Conservation (phyloP, 2,797 vertebrate species). For the Clarias laeviceps region DNA sequence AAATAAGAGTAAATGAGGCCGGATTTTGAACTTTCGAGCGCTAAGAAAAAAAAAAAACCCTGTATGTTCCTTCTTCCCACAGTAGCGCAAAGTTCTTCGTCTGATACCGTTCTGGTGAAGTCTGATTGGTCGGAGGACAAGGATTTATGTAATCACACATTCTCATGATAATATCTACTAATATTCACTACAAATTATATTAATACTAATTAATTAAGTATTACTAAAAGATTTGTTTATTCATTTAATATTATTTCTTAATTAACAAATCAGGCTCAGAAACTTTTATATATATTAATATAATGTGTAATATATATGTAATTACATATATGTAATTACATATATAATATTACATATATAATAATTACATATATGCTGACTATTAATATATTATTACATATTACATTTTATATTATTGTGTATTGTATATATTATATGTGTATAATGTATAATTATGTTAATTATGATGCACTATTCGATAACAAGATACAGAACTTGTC, state of each 20-base stretch:
- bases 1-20: slow-evolving; percentile 25
- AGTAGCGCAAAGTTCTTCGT: not conserved
- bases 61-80: not conserved
- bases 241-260: not conserved
- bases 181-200: not conserved
- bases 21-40: not conserved
- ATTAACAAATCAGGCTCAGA: not conserved
- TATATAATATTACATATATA: no score
- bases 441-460: no score
- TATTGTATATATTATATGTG: no score
- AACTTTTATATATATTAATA: no score
- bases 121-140: not conserved
- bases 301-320: no score
- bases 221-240: not conserved
- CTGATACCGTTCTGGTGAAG: not conserved
- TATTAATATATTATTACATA: no score
- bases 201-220: not conserved
- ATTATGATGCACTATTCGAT: no score
- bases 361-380: no score
- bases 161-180: not conserved
- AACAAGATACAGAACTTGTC: no score
- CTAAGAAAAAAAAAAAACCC: not conserved
- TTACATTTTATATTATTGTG: no score
- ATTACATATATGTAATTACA: no score
- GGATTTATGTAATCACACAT: not conserved